Conservation (phyloP, 2,797 vertebrate species). For the Hippoglossus hippoglossus region DNA sequence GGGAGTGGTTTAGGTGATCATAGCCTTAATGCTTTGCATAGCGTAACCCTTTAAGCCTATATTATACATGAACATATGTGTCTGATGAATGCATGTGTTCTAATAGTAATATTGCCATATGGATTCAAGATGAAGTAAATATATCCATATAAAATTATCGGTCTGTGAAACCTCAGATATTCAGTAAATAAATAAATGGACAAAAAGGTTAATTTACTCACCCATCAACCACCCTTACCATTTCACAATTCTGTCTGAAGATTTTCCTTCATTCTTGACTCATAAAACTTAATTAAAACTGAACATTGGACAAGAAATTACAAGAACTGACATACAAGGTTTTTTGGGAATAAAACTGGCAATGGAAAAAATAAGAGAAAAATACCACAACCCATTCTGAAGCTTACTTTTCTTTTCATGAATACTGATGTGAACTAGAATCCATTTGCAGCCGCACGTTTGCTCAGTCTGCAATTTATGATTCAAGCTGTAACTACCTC, state of each 20-base stretch:
- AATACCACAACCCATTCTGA: constrained; percentile 63
- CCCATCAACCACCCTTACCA: not conserved
- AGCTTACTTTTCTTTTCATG: constrained; percentile 79
- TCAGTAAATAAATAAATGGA: too few relatives aligned
- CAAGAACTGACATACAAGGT: constrained; percentile 54
- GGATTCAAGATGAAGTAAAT: constrained; percentile 16
- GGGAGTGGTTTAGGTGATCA: constrained; percentile 29
- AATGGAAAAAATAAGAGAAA: constrained; percentile 40
- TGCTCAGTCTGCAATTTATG: constrained; percentile 82
- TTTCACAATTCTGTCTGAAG: constrained; percentile 35
- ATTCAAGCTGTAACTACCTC: constrained; percentile 84
- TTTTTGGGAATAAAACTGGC: constrained; percentile 64
- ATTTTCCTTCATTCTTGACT: constrained; percentile 26
- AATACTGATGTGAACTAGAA: constrained; percentile 83
- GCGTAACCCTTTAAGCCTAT: constrained; percentile 36
- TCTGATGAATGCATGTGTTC: constrained; percentile 26
- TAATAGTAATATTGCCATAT: constrained; percentile 20
- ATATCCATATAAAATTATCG: not conserved
- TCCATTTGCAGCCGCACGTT: constrained; percentile 80
- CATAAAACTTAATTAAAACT: constrained; percentile 43
- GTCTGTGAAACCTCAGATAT: constrained; percentile 14
- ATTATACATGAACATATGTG: constrained; percentile 31
- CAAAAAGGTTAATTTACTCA: constrained; percentile 2
- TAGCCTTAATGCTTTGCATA: constrained; percentile 34
- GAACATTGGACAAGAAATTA: constrained; percentile 30